Evolutionary conservation across 92 coral and sea anemone species (phyloP), one percentile per base, ranked within the genome.

Genomic region (Heliopora coerulea): DNA sequence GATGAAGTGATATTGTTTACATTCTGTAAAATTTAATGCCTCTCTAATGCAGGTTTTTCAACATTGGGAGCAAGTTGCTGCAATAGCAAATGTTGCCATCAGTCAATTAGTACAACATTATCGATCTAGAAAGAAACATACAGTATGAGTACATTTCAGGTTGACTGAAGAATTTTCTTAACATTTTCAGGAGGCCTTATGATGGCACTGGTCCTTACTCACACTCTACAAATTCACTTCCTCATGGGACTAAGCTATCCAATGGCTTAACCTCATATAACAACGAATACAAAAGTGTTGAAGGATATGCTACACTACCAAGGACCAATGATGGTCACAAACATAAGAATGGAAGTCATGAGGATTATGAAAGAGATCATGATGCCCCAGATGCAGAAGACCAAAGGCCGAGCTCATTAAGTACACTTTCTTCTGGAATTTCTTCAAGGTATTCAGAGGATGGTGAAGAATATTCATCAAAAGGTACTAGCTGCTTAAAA

Each of bases 261-360:
- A 65, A 65, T 65, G 72, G 72, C 33, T 30, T 40, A 18, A 30
- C 49, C 3, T 21, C 72, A 21, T 37, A 19, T 35, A 65, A 65
- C 56, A 65, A n/a, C 15, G 52, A 65, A 27, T 68, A 25, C 60
- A 68, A 68, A 54, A 68, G 75, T 48, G 60, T 68, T 11, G 75
- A 48, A 17, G 75, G 75, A 0, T 92, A 89, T 78, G 97, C 91
- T 23, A 92, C 97, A 10, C 75, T 92, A 57, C 97, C 97, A 20
- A 82, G 97, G 78, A 30, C 67, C 2, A 15, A 26, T 19, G 18
- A 83, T 80, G 9, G 62, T 65, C 27, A 69, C 48, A 26, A 74
- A 65, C 13, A 46, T 21, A 32, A 79, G 56, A 28, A 33, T 21
- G 9, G 83, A 84, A 34, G 14, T 61, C 19, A 44, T 12, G 3